These are phyloP conservation scores for Hipparchia semele DNA, from an alignment of 2,888 invertebrate species.

Conservation along the genomic window DNA sequence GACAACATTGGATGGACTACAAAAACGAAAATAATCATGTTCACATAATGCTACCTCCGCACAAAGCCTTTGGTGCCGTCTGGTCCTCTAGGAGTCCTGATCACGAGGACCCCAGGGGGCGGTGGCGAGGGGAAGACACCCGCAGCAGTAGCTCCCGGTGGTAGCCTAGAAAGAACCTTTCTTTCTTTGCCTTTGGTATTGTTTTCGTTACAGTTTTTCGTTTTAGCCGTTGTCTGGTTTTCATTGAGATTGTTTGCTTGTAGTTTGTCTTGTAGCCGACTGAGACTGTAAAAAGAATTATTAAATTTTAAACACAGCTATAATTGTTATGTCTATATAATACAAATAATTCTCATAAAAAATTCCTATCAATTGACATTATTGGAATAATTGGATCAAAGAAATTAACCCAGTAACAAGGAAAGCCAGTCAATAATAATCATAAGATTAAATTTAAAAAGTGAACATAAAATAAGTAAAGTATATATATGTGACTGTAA, in stretches of 20 bases:
- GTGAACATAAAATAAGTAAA: too few species aligned
- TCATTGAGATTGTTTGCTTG: conserved; percentile 74
- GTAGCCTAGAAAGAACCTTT: conserved; percentile 69
- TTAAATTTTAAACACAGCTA: not conserved
- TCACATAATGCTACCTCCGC: conserved; percentile 68
- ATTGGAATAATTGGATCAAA: too few species aligned
- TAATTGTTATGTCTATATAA: too few species aligned
- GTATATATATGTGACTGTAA: too few species aligned
- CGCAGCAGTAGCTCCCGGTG: conserved; percentile 62
- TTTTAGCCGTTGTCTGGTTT: conserved; percentile 58
- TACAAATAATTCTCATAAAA: not conserved
- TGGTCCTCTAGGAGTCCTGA: conserved; percentile 90
- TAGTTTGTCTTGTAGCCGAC: conserved; percentile 72
- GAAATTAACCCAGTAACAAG: too few species aligned
- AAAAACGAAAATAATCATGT: conserved; percentile 27
- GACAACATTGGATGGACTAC: conserved; percentile 37
- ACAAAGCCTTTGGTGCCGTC: conserved; percentile 86
- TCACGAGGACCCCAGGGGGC: conserved; percentile 80
- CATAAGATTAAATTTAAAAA: too few species aligned
- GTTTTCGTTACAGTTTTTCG: conserved; percentile 59
- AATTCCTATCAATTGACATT: too few species aligned
- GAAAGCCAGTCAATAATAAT: too few species aligned
- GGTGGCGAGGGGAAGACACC: conserved; percentile 74
- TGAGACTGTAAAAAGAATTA: conserved; percentile 54
- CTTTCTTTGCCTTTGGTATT: conserved; percentile 71